Conservation (phyloP, 2,797 vertebrate genomes). For the Sciurus vulgaris region DNA sequence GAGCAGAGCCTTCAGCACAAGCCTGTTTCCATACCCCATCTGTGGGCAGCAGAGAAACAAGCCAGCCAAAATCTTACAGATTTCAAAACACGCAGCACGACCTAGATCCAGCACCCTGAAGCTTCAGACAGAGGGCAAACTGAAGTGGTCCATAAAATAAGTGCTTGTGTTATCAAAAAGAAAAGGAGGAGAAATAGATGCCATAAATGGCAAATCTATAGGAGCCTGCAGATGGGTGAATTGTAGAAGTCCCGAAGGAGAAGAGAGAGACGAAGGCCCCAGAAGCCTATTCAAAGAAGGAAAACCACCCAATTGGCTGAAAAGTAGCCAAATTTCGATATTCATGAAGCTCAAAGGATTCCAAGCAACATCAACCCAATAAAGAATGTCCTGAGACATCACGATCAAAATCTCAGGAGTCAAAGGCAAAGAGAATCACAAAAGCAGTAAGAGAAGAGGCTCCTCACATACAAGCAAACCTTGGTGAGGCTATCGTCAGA, state of each 20-base stretch:
- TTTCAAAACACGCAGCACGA: accelerated
- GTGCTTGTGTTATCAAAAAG: neutral
- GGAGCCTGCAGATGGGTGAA: neutral
- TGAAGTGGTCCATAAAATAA: neutral
- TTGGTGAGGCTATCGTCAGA: neutral
- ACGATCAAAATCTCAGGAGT: neutral
- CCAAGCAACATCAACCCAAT: neutral
- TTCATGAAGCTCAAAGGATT: neutral
- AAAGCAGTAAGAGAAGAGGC: too few relatives aligned
- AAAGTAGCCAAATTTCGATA: neutral
- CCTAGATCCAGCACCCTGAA: neutral
- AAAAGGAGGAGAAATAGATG: neutral
- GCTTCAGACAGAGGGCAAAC: too few relatives aligned
- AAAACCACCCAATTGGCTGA: too few relatives aligned
- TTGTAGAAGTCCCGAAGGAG: neutral
- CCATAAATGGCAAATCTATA: too few relatives aligned
- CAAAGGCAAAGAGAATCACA: neutral
- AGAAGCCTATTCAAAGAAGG: neutral
- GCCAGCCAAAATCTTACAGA: too few relatives aligned
- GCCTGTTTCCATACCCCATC: neutral
- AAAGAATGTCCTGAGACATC: neutral
- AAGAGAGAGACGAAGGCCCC: neutral
- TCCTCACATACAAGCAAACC: neutral
- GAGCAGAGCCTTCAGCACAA: too few relatives aligned
- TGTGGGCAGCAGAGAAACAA: neutral